Percentiles rank a stretch among this genome's conserved stretches.
Conservation (phyloP, 2,888 invertebrate genomes). For the Hemistola chrysoprasaria region DNA sequence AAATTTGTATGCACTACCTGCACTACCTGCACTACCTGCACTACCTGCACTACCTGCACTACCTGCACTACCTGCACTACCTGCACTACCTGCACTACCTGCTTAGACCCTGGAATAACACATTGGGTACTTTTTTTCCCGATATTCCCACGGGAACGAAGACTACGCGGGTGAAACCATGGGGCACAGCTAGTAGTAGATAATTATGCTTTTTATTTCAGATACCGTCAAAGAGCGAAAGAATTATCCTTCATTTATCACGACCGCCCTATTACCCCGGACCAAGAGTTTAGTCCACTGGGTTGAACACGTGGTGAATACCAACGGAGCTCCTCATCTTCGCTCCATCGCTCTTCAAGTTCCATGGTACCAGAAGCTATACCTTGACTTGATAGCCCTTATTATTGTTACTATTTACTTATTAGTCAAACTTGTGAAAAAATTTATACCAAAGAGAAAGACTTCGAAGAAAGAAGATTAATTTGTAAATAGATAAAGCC, state of each 20-base stretch:
- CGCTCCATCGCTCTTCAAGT: slow-evolving; percentile 46
- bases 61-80: too few relatives aligned
- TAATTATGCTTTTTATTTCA: too few relatives aligned
- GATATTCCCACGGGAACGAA: too few relatives aligned
- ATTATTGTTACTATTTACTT: not conserved
- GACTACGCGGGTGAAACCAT: too few relatives aligned
- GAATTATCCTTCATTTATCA: slow-evolving; percentile 50
- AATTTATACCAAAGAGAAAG: not conserved
- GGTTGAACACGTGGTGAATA: slow-evolving; percentile 53
- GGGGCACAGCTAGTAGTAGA: too few relatives aligned
- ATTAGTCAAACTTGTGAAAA: not conserved
- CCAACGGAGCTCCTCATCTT: slow-evolving; percentile 49
- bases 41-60: too few relatives aligned
- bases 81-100: too few relatives aligned
- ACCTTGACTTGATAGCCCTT: slow-evolving; percentile 44
- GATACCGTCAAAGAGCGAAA: slow-evolving; percentile 44
- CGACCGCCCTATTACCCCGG: slow-evolving; percentile 44
- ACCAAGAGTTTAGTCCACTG: slow-evolving; percentile 48
- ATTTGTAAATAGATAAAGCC: too few relatives aligned
- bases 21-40: too few relatives aligned
- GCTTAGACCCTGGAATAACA: too few relatives aligned
- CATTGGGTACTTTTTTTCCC: too few relatives aligned
- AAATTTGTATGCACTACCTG: too few relatives aligned
- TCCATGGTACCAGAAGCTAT: slow-evolving; percentile 51
- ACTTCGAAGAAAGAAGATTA: slow-evolving; percentile 1